A percentile compares a stretch with the other conserved stretches of the same genome.
Conservation (phyloP, 2,888 invertebrate genomes). For the Eilema caniola region DNA sequence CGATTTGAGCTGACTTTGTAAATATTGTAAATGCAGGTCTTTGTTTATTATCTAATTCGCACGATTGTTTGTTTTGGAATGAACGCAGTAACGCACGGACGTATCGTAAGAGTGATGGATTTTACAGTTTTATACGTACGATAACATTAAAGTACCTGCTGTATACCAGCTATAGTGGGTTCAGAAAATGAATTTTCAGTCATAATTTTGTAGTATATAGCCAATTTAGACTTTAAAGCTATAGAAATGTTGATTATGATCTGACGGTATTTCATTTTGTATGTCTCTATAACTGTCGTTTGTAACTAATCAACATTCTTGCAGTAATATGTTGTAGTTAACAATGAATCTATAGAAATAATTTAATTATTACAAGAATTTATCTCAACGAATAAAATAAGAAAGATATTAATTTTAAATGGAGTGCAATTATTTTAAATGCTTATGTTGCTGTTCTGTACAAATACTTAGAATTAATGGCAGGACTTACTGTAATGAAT, state of each 20-base stretch:
- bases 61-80: constrained; percentile 15
- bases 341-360: too few relatives aligned
- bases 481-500: too few relatives aligned
- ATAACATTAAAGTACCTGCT: constrained; percentile 2
- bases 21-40: constrained; percentile 19
- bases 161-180: neutral
- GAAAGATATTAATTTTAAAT: neutral
- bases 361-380: too few relatives aligned
- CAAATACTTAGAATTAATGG: too few relatives aligned
- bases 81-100: constrained; percentile 11
- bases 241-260: too few relatives aligned
- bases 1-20: constrained; percentile 18
- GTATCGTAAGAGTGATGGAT: constrained; percentile 5
- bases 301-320: too few relatives aligned
- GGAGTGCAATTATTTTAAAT: neutral
- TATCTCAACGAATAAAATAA: too few relatives aligned
- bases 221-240: too few relatives aligned
- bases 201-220: neutral
- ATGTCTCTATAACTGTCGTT: too few relatives aligned
- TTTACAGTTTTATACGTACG: neutral
- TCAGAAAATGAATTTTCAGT: neutral
- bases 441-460: too few relatives aligned
- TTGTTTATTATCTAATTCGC: constrained; percentile 18
- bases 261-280: too few relatives aligned
- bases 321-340: too few relatives aligned